Percentiles rank a stretch among this genome's conserved stretches.
Conservation (phyloP, 2,888 invertebrate genomes). For the Creontiades dilutus region DNA sequence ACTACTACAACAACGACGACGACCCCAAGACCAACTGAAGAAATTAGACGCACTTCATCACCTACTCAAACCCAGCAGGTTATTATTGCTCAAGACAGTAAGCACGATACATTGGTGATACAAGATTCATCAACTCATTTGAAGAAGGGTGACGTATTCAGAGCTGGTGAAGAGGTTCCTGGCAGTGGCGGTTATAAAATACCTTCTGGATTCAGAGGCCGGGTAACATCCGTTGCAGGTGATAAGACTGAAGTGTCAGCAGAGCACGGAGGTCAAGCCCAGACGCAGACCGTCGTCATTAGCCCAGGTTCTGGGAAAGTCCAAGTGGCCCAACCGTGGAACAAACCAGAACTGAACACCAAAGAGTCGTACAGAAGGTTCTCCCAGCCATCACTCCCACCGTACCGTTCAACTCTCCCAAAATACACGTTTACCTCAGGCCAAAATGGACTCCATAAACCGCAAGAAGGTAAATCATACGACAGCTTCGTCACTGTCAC, state of each 20-base stretch:
- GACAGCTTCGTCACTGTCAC: constrained; percentile 87
- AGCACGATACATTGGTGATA: constrained; percentile 82
- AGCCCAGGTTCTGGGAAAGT: constrained; percentile 80
- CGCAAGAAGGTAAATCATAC: constrained; percentile 67
- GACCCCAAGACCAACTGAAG: constrained; percentile 78
- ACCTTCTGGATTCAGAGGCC: constrained; percentile 85
- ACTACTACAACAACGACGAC: constrained; percentile 77
- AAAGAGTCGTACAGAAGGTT: constrained; percentile 69
- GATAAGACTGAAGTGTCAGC: constrained; percentile 81
- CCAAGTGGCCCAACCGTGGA: constrained; percentile 70
- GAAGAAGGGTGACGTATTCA: constrained; percentile 82
- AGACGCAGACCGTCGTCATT: constrained; percentile 83
- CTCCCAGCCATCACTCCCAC: constrained; percentile 48
- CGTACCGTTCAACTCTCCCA: not conserved
- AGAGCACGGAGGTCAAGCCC: constrained; percentile 82
- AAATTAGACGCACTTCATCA: constrained; percentile 76
- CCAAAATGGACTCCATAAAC: constrained; percentile 49
- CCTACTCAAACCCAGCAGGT: constrained; percentile 84
- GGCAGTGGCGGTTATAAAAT: constrained; percentile 85
- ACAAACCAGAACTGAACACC: constrained; percentile 53
- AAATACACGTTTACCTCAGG: constrained; percentile 59
- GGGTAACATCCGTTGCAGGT: constrained; percentile 83
- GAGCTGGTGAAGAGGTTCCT: constrained; percentile 84
- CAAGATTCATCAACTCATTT: constrained; percentile 81
- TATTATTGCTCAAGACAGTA: constrained; percentile 81